Base-by-base conservation (phyloP, 2,113 vertebrate genomes). In the Butastur rufipennis region DNA sequence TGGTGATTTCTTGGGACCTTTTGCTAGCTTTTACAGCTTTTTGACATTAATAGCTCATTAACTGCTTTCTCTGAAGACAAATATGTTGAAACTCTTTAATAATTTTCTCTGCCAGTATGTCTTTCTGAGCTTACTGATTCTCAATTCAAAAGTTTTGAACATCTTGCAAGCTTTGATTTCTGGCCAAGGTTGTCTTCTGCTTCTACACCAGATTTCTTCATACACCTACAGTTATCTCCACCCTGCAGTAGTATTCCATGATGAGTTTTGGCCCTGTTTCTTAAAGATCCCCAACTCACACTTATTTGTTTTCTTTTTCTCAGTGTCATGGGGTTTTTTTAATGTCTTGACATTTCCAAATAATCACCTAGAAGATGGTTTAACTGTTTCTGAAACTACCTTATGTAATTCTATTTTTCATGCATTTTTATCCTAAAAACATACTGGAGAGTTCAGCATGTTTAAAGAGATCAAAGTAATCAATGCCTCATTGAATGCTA, bases 1-100 rank as follows among this genome's bases (percentile, higher is more conserved):
- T 58, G 50, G 45, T 58, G 86, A 95, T 67, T 96, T 78, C 73
- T 11, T 50, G 73, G 89, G 91, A 86, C 55, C 26, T 78, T 63
- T 42, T 48, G 23, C 73, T 79, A 52, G 82, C 34, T 88, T 95
- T 92, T 72, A 72, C 5, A 17, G 88, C 45, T 42, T 95, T 87
- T 72, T 95, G 81, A 75, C 93, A 89, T 34, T 50, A 92, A 84
- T 4, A 81, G 55, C 59, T 86, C 72, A 67, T 90, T 83, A 95
- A 67, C 75, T 52, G 63, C 81, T 81, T 91, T 59, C 86, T 96
- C 84, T 86, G 71, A 93, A 90, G 63, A 90, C 40, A 86, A 95
- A 21, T 53, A 75, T 40, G 22, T 74, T 86, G 59, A 88, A 95
- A 74, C 22, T 73, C 89, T 72, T 12, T 61, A 88, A 65, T 70